Evolutionary conservation across 1,140 invertebrate genomes (phyloP).

Genomic region (Pseudomyrmex dendroicus): DNA sequence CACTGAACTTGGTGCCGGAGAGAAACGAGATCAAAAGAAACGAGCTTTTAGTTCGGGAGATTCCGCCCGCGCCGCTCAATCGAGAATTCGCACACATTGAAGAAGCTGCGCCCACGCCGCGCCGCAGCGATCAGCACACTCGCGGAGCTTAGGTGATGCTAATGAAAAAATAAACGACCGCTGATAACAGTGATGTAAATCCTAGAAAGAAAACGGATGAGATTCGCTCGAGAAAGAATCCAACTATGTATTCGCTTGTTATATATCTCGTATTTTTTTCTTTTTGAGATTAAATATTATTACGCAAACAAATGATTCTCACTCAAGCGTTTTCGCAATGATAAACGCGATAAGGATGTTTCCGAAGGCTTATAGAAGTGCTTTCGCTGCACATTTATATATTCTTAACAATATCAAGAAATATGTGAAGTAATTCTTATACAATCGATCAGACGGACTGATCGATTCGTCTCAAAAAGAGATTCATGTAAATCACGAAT

Average conservation of each 20-base stretch:
- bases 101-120: background rate
- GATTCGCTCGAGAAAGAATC: background rate
- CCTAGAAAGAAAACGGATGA: slow-evolving; percentile 23
- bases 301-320: slow-evolving; percentile 40
- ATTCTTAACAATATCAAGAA: background rate
- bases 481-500: slow-evolving; percentile 18
- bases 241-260: slow-evolving; percentile 22
- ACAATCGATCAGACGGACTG: background rate
- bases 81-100: slow-evolving; percentile 2
- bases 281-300: background rate
- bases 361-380: slow-evolving; percentile 29
- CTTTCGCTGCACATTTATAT: background rate
- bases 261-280: slow-evolving; percentile 3
- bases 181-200: slow-evolving; percentile 31
- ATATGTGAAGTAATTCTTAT: background rate
- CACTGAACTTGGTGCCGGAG: slow-evolving; percentile 45
- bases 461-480: background rate
- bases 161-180: slow-evolving; percentile 19
- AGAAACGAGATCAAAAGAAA: slow-evolving; percentile 58
- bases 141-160: background rate
- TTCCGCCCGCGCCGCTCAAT: slow-evolving; percentile 10
- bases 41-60: slow-evolving; percentile 30
- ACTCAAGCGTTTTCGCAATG: slow-evolving; percentile 11
- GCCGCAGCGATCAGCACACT: slow-evolving; percentile 18
- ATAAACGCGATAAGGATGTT: slow-evolving; percentile 20